phyloP scores from a whole-genome alignment of 2,888 invertebrate genomes.

The Netelia virgata region DNA sequence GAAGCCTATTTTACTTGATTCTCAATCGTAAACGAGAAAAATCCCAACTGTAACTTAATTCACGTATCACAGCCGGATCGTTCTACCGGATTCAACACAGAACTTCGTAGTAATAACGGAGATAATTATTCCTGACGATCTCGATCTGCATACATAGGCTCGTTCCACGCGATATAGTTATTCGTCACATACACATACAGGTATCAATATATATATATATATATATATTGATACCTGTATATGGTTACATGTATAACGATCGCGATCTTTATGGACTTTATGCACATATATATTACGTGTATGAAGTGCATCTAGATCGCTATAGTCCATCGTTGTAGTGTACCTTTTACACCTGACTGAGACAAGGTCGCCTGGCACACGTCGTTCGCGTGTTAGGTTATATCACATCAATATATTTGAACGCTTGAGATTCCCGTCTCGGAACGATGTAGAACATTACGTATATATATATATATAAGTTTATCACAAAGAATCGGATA shows the following conservation, averaged over 20 bases:
- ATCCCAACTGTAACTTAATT: no score
- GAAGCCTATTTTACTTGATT: no score
- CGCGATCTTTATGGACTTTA: not conserved
- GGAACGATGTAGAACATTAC: conserved; percentile 68
- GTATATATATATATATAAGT: conserved; percentile 6
- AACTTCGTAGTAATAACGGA: conserved; percentile 19
- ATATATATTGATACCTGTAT: conserved; percentile 3
- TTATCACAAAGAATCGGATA: not conserved
- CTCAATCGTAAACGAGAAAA: no score
- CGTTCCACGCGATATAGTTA: conserved; percentile 18
- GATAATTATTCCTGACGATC: conserved; percentile 38
- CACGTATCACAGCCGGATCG: no score
- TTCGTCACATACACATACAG: not conserved
- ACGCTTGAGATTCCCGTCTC: conserved; percentile 75
- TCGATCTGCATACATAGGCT: conserved; percentile 30
- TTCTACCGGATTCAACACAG: conserved; percentile 5
- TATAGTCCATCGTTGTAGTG: conserved; percentile 54
- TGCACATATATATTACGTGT: not conserved
- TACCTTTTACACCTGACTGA: conserved; percentile 71
- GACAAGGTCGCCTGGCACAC: conserved; percentile 80
- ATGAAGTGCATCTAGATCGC: conserved; percentile 42
- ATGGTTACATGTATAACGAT: conserved; percentile 15
- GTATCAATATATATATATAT: conserved; percentile 3
- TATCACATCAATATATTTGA: conserved; percentile 75
- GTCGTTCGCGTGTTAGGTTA: conserved; percentile 80